phyloP scores from a whole-genome alignment of 2,113 vertebrate genomes.

The Poeciliopsis prolifica region DNA sequence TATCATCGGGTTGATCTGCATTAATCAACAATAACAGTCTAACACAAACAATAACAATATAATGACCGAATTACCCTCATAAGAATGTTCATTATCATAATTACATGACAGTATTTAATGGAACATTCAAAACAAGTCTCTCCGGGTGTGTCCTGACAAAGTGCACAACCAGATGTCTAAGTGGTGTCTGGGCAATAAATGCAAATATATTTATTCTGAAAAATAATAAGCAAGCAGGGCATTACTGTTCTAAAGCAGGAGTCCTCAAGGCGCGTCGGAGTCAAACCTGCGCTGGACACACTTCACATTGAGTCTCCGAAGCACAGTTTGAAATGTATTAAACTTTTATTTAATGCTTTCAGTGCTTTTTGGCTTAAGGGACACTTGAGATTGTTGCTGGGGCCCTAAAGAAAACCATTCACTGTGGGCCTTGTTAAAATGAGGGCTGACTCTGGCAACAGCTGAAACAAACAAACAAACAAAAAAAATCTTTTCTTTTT shows the following conservation, averaged over 20 bases:
- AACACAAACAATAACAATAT: background rate
- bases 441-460: too few species aligned
- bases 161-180: slow-evolving; percentile 1
- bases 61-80: slow-evolving; percentile 2
- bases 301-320: too few species aligned
- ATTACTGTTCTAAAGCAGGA: slow-evolving; percentile 1
- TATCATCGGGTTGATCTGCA: background rate
- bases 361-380: too few species aligned
- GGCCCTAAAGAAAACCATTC: too few species aligned
- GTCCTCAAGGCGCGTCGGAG: too few species aligned
- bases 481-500: too few species aligned
- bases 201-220: slow-evolving; percentile 1
- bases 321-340: too few species aligned
- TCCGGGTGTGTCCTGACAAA: background rate
- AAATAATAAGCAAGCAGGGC: slow-evolving; percentile 9
- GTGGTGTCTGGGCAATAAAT: slow-evolving; percentile 62
- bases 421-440: too few species aligned
- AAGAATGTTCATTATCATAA: slow-evolving; percentile 8
- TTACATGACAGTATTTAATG: background rate
- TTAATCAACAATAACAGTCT: background rate
- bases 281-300: too few species aligned
- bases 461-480: too few species aligned
- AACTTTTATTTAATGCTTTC: too few species aligned
- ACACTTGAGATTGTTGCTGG: too few species aligned
- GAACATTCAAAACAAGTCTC: slow-evolving; percentile 3